Base-by-base conservation (phyloP, 2,888 invertebrate genomes). In the Spodoptera picta region DNA sequence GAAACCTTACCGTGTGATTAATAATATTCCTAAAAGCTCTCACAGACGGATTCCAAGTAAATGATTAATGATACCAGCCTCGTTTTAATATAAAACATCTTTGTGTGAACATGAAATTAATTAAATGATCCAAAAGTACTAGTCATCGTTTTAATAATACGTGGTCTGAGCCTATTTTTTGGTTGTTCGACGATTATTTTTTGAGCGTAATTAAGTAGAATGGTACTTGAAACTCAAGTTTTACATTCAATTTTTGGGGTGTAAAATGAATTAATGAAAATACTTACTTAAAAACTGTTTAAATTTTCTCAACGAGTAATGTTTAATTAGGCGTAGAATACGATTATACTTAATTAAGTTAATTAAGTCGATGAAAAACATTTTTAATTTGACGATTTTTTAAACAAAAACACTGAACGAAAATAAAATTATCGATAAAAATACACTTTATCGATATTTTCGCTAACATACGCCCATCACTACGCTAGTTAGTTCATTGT, bases 401-500 rank as follows among this genome's bases (percentile, higher is more conserved):
- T 14, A 11, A 2, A 6, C 24, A 19, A 6, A 31, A 10, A 1
- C 12, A 42, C 36, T 27, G 45, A 51, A 7, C 5, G 46, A 45
- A 48, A 31, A 6, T 4, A 27, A 47, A 19, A 12, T 49, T 11
- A 11, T 23, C 2, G 36, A 48, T 51, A 12, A 48, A 52, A 45
- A 57, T 43, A 6, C 2, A 36, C 6, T 36, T n/a, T 56, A 71
- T 78, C 74, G 77, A 77, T 68, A 58, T 36, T 23, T 47, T 24
- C 7, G 1, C 12, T 9, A 23, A 1, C 7, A 7, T 3, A 2
- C 5, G 44, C 49, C 56, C 69, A 69, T 65, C 80, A 68, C 79
- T 79, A 70, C 36, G 24, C 59, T 58, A 64, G 69, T 79, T 79
- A 70, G n/a, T 52, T 51, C 57, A 68, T 70, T 72, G 68, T 77